Conservation (phyloP, 1,140 invertebrate species). For the Drosophila ohnishii region DNA sequence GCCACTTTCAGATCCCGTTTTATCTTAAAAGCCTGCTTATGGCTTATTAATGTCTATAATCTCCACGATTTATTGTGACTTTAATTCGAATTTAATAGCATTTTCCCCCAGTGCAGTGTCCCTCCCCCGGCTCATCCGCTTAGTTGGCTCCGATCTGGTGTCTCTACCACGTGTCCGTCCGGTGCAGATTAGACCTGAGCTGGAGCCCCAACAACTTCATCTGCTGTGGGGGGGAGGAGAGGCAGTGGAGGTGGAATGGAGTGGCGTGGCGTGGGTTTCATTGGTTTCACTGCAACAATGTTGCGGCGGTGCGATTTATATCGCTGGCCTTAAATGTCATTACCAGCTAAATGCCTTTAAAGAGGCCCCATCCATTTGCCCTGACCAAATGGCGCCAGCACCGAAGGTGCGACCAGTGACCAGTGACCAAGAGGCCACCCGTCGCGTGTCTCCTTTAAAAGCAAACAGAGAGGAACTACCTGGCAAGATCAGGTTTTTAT, state of each 20-base stretch:
- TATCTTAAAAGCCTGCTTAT: neutral
- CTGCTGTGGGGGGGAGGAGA: neutral
- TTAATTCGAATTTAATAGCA: neutral
- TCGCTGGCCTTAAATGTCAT: slow-evolving; percentile 67
- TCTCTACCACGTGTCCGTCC: slow-evolving; percentile 40
- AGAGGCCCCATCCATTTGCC: slow-evolving; percentile 66
- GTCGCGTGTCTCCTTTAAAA: slow-evolving; percentile 16
- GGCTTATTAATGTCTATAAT: neutral
- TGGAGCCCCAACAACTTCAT: slow-evolving; percentile 40
- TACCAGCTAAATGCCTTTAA: slow-evolving; percentile 75
- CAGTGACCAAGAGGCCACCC: slow-evolving; percentile 23
- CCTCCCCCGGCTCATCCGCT: slow-evolving; percentile 4
- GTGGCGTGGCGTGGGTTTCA: slow-evolving; percentile 2
- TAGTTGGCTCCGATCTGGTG: slow-evolving; percentile 23
- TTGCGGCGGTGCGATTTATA: slow-evolving; percentile 48
- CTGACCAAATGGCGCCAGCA: slow-evolving; percentile 54
- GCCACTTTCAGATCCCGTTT: neutral
- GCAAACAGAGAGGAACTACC: slow-evolving; percentile 3
- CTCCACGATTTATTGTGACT: neutral
- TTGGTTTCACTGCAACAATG: slow-evolving; percentile 49
- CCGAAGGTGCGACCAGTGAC: slow-evolving; percentile 34
- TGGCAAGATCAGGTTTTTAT: slow-evolving; percentile 33
- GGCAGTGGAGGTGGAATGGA: neutral
- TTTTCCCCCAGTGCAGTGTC: slow-evolving; percentile 19
- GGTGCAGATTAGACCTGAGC: slow-evolving; percentile 19